Base-by-base conservation (phyloP, 2,888 invertebrate species). In the Philaethria dido region DNA sequence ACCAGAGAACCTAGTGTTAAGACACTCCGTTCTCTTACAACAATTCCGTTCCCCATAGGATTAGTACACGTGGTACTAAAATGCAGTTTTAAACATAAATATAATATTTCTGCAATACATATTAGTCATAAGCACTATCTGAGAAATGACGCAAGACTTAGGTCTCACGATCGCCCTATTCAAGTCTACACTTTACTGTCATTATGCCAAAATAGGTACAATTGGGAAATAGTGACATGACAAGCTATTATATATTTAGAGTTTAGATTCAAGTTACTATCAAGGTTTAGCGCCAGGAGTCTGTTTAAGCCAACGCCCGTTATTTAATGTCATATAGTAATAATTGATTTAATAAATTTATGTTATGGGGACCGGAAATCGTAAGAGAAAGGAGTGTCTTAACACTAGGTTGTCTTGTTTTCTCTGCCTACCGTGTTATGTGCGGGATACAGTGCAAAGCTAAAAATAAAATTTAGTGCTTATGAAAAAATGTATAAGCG, bases 251-350 rank as follows among this genome's bases (percentile, higher is more conserved):
- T 42, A 64, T 33, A 36, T 57, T 59, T 64, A 36, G 39, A 62
- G 45, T 57, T 62, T 64, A 67, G 64, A 62, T 69, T 64, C 48
- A 44, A 66, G 55, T 69, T 52, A 29, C 55, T 57, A 63, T 22
- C 52, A 39, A 39, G 20, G 39, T 20, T 67, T 66, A 73, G 74
- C 74, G 74, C 74, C 74, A 73, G 67, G 69, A 72, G 72, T 16
- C 16, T 77, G 77, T 77, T 76, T 62, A 66, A 69, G 68, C 69
- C 67, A 69, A 73, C 73, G 70, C 69, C 64, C 66, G 70, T 70
- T 54, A 64, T 72, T 68, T 71, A 68, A 62, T 70, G 52, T 63
- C 55, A 52, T 67, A n/a, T n/a, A n/a, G n/a, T n/a, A n/a, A n/a
- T n/a, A 54, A 63, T 57, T 36, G 8, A 22, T 59, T 20, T 25